Conservation (phyloP, 53 echinoderm and acorn worm genomes). For the Paracentrotus lividus region DNA sequence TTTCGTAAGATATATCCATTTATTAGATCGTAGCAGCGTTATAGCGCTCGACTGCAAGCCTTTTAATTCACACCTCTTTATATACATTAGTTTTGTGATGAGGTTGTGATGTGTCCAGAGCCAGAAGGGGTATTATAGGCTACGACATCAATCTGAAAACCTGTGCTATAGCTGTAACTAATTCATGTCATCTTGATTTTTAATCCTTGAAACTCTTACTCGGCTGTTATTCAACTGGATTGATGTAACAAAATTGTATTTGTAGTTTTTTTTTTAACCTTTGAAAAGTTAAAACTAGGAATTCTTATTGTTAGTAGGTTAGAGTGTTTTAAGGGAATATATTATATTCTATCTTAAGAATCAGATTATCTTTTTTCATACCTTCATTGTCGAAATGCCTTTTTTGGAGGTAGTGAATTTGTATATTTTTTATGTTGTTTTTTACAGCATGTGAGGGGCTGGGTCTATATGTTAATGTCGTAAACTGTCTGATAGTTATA, state of each 20-base stretch:
- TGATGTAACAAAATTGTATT: background rate
- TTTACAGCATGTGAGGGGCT: background rate
- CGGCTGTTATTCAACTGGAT: background rate
- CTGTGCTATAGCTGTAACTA: background rate
- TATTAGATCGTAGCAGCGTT: too few species aligned
- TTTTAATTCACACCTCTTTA: too few species aligned
- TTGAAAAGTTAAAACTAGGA: background rate
- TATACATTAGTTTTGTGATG: too few species aligned
- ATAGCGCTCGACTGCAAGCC: too few species aligned
- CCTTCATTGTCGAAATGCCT: constrained; percentile 37
- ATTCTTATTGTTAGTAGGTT: background rate
- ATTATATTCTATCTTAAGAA: background rate
- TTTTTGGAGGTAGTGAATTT: constrained; percentile 38
- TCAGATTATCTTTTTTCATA: background rate
- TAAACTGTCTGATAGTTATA: background rate
- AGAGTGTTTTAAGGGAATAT: background rate
- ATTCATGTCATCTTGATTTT: background rate
- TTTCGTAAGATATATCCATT: too few species aligned
- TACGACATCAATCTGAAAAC: too few species aligned
- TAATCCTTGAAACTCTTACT: background rate
- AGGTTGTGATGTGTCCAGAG: too few species aligned
- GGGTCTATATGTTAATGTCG: constrained; percentile 35
- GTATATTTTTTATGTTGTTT: constrained; percentile 3
- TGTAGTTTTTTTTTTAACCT: background rate
- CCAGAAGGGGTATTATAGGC: too few species aligned